Conservation (phyloP, 2,113 vertebrate species). For the Phylloscopus trochiloides region DNA sequence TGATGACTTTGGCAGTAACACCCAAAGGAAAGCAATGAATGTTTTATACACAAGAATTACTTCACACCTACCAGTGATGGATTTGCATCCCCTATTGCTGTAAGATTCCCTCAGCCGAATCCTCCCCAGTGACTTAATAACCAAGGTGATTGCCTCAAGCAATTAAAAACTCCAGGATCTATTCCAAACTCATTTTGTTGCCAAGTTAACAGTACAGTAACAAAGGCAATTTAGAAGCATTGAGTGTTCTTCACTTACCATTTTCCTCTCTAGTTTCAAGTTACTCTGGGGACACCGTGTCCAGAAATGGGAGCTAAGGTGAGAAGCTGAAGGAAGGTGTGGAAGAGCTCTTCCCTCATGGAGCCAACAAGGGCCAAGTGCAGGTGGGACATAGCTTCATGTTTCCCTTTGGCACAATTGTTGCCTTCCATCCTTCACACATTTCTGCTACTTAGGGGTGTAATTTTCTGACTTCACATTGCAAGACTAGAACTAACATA, state of each 20-base stretch:
- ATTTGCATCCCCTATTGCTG: neutral
- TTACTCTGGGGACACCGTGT: neutral
- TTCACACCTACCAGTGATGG: neutral
- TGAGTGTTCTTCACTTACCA: neutral
- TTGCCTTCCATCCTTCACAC: neutral
- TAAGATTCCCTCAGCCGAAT: neutral
- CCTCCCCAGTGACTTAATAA: neutral
- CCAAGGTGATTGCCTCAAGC: neutral
- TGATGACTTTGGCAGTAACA: neutral
- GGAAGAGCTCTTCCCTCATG: neutral
- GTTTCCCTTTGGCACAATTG: neutral
- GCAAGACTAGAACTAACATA: neutral
- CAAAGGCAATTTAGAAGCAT: neutral
- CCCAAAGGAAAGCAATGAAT: neutral
- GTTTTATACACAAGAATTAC: neutral
- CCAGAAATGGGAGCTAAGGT: neutral
- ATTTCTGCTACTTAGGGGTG: neutral
- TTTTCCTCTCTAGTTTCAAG: neutral
- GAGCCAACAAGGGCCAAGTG: accelerated
- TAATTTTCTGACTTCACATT: neutral
- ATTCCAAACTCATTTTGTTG: constrained; percentile 7
- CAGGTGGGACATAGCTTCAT: neutral
- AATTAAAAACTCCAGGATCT: constrained; percentile 15
- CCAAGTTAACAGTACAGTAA: neutral
- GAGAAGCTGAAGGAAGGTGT: neutral